Conservation (phyloP, 1,140 invertebrate genomes). For the Protaetia brevitarsis region DNA sequence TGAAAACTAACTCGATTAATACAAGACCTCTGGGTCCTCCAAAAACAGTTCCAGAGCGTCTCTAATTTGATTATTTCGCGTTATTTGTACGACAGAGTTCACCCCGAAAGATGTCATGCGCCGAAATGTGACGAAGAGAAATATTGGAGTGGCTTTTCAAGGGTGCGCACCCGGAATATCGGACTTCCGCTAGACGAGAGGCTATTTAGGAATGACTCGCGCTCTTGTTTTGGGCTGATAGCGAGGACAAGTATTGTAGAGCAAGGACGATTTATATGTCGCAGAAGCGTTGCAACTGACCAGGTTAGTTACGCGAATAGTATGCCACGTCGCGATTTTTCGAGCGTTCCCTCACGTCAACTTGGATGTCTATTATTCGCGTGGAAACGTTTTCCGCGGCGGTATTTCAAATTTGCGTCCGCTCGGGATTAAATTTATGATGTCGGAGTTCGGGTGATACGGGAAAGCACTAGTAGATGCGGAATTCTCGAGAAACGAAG, state of each 20-base stretch:
- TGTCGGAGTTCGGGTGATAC: too few relatives aligned
- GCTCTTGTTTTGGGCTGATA: background rate
- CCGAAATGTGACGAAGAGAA: background rate
- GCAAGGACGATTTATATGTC: background rate
- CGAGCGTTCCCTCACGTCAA: background rate
- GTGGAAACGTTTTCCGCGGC: background rate
- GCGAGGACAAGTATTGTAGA: too few relatives aligned
- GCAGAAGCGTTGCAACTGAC: background rate
- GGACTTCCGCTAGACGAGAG: background rate
- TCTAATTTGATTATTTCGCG: background rate
- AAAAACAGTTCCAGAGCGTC: too few relatives aligned
- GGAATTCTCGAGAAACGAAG: too few relatives aligned
- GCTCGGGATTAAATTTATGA: background rate
- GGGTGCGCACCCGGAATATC: background rate
- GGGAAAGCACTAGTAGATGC: too few relatives aligned
- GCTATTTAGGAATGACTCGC: background rate
- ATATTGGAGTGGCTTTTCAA: background rate
- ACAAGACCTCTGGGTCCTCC: too few relatives aligned
- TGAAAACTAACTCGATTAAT: too few relatives aligned
- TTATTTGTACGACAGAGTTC: background rate
- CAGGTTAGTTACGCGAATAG: background rate
- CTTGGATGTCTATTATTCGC: background rate
- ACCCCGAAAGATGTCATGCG: background rate
- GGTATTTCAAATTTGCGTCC: background rate
- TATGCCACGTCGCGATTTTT: background rate